Base-by-base conservation (phyloP, 1,140 invertebrate species). In the Papilio aristodemus region DNA sequence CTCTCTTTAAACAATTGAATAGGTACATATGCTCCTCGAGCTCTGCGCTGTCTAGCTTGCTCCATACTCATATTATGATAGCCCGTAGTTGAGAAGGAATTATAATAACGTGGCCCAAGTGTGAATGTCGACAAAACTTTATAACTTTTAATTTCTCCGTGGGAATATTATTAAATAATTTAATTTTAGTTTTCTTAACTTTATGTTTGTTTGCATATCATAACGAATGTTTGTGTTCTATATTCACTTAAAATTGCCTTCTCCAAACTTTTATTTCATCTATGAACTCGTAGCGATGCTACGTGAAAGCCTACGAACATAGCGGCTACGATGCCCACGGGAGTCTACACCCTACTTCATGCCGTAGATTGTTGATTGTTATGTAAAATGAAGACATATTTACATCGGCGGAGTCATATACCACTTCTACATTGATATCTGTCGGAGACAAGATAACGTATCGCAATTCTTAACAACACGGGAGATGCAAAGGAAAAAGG, bases 291-390 rank as follows among this genome's bases (percentile, higher is more conserved):
- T 72, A 78, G 70, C 69, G 60, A 63, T 37, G 41, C 74, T 80
- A 78, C 78, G 72, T 78, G 64, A 78, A 76, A 76, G 78, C 76
- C 78, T 80, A 80, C 71, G 75, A 54, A 10, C 38, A 73, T 74
- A 73, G 68, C 72, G 59, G 69, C 74, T 73, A 74, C 70, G 71
- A 69, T 64, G 69, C 74, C 72, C 72, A 32, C 39, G 76, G 78
- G 73, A 68, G 71, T 70, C 59, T 71, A 73, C 68, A 64, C 62
- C 62, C 62, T 38, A 64, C 27, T 62, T 25, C 62, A 64, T 41
- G 62, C 27, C 62, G 62, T 41, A 64, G 62, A 64, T 64, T 64
- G 62, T 64, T 64, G 62, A 64, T 64, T 64, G 62, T 43, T 64
- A 64, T 43, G 62, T 64, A 43, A 64, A 64, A 38, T 27, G 62